Conservation (phyloP, 2,888 invertebrate genomes). For the Leptogaster cylindrica region DNA sequence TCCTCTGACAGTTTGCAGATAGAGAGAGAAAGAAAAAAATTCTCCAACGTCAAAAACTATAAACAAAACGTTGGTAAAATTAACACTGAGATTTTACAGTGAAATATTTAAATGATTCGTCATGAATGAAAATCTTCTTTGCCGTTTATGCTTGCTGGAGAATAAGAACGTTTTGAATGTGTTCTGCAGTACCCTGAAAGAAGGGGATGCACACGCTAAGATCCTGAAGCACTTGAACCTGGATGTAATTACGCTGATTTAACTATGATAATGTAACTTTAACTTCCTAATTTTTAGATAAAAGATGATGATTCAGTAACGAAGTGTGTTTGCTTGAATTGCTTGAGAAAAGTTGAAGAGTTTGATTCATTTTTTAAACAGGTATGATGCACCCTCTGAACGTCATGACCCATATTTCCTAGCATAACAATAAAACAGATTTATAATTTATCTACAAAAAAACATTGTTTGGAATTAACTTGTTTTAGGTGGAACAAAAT, state of each 20-base stretch:
- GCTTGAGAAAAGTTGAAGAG: constrained; percentile 44
- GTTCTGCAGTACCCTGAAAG: constrained; percentile 37
- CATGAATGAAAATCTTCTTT: constrained; percentile 42
- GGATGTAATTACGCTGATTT: constrained; percentile 42
- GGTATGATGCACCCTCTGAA: constrained; percentile 24
- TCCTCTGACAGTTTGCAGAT: background rate
- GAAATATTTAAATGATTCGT: constrained; percentile 5
- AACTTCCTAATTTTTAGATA: constrained; percentile 42
- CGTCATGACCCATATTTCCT: too few relatives aligned
- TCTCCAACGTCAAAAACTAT: background rate
- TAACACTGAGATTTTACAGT: too few relatives aligned
- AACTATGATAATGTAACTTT: background rate
- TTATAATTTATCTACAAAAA: too few relatives aligned
- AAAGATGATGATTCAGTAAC: constrained; percentile 42
- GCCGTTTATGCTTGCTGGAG: constrained; percentile 44
- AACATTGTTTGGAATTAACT: too few relatives aligned
- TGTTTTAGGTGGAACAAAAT: constrained; percentile 42
- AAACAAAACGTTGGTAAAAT: too few relatives aligned
- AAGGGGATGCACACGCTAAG: constrained; percentile 39
- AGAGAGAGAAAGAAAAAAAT: background rate
- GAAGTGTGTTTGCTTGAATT: constrained; percentile 44
- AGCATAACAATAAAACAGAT: too few relatives aligned
- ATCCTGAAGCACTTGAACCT: constrained; percentile 46
- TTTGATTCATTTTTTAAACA: constrained; percentile 43
- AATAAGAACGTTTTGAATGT: constrained; percentile 38